phyloP scores from a whole-genome alignment of 2,888 invertebrate species.

The Rotaria magnacalcarata region DNA sequence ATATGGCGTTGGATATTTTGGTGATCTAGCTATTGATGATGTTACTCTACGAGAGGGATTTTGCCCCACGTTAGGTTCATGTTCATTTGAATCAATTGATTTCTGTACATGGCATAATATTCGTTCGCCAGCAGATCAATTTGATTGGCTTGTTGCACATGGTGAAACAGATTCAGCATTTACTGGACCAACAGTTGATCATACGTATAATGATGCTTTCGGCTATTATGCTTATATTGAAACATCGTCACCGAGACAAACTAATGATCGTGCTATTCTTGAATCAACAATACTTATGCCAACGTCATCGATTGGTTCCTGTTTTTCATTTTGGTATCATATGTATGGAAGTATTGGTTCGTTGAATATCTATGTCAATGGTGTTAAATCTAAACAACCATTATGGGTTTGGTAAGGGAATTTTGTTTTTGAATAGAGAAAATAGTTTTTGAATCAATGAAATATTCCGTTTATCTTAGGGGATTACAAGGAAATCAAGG shows the following conservation, averaged over 20 bases:
- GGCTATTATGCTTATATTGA: slow-evolving; percentile 75
- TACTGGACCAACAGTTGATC: slow-evolving; percentile 39
- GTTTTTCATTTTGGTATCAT: slow-evolving; percentile 49
- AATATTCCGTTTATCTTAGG: slow-evolving; percentile 46
- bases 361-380: slow-evolving; percentile 41
- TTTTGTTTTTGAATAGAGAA: too few relatives aligned
- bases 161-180: slow-evolving; percentile 7
- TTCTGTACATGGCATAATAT: slow-evolving; percentile 48
- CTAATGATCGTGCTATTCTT: slow-evolving; percentile 68
- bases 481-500: slow-evolving; percentile 51
- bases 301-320: slow-evolving; percentile 43
- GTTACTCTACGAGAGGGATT: slow-evolving; percentile 36
- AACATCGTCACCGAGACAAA: slow-evolving; percentile 65
- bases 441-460: too few relatives aligned
- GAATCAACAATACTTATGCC: slow-evolving; percentile 39
- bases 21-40: slow-evolving; percentile 43
- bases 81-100: slow-evolving; percentile 53
- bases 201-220: slow-evolving; percentile 38
- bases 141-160: slow-evolving; percentile 19
- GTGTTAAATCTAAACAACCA: not conserved
- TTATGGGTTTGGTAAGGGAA: slow-evolving; percentile 27
- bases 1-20: not conserved
- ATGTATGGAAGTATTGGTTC: slow-evolving; percentile 47
- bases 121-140: slow-evolving; percentile 34
- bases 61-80: slow-evolving; percentile 47